phyloP scores from a whole-genome alignment of 2,113 vertebrate species.

The Recurvirostra avosetta region DNA sequence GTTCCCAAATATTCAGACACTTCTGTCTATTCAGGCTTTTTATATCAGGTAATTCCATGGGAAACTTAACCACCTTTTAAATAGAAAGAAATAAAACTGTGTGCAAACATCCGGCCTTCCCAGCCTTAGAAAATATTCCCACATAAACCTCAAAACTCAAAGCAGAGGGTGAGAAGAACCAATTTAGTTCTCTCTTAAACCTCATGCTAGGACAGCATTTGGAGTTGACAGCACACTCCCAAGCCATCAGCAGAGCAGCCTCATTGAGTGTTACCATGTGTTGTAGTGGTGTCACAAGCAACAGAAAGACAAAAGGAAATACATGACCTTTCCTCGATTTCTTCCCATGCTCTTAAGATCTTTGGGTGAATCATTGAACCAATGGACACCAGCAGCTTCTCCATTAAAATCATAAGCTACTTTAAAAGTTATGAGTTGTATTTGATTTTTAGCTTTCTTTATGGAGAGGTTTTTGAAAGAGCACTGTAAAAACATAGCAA shows the following conservation, averaged over 20 bases:
- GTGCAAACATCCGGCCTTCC: not conserved
- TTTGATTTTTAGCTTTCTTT: not conserved
- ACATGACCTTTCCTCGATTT: accelerated
- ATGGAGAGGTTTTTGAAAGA: not conserved
- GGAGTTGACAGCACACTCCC: not conserved
- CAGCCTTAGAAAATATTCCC: not conserved
- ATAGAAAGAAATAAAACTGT: not conserved
- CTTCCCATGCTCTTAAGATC: not conserved
- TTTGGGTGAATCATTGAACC: not conserved
- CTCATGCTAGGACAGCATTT: not conserved
- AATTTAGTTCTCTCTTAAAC: not conserved
- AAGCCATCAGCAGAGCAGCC: not conserved
- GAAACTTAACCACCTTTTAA: not conserved
- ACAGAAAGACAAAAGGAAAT: not conserved
- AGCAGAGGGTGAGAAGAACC: not conserved
- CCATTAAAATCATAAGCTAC: not conserved
- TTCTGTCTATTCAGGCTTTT: not conserved
- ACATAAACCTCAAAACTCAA: not conserved
- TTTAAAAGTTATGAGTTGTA: not conserved
- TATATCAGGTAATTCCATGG: not conserved
- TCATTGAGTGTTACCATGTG: not conserved
- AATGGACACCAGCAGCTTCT: not conserved
- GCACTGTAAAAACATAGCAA: not conserved
- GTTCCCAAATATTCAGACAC: not conserved
- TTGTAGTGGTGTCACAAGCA: not conserved